Evolutionary conservation across 2,888 invertebrate species (phyloP).

Genomic region (Fragum sueziense): DNA sequence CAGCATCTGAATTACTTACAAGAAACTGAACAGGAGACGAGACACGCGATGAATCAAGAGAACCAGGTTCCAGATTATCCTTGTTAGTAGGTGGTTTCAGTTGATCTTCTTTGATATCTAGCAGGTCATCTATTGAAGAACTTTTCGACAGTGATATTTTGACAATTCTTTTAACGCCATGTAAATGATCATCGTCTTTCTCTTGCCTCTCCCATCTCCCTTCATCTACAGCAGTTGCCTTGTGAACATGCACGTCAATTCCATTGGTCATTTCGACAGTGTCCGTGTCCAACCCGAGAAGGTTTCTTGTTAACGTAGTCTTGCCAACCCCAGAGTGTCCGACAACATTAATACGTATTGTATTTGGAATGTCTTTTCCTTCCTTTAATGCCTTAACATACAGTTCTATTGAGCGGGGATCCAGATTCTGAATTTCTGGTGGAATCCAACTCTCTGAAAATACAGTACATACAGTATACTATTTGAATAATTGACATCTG

Average conservation of each 20-base stretch:
- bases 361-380: conserved; percentile 7
- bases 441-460: conserved; percentile 20
- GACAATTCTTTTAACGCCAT: neutral
- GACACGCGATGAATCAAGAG: neutral
- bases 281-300: conserved; percentile 8
- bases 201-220: conserved; percentile 5
- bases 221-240: neutral
- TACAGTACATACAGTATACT: neutral
- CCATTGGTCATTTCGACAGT: conserved; percentile 26
- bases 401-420: conserved; percentile 14
- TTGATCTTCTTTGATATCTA: neutral
- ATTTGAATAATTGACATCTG: no score
- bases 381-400: conserved; percentile 12
- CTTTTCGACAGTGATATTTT: conserved; percentile 6
- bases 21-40: neutral
- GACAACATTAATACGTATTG: conserved; percentile 14
- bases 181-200: neutral
- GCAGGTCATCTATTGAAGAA: neutral
- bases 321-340: conserved; percentile 21
- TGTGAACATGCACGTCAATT: conserved; percentile 14
- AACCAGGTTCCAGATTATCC: neutral
- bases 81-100: neutral
- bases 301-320: conserved; percentile 12
- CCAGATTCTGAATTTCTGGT: conserved; percentile 12
- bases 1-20: neutral